phyloP scores from a whole-genome alignment of 2,797 vertebrate genomes.

The Eulemur mongoz region DNA sequence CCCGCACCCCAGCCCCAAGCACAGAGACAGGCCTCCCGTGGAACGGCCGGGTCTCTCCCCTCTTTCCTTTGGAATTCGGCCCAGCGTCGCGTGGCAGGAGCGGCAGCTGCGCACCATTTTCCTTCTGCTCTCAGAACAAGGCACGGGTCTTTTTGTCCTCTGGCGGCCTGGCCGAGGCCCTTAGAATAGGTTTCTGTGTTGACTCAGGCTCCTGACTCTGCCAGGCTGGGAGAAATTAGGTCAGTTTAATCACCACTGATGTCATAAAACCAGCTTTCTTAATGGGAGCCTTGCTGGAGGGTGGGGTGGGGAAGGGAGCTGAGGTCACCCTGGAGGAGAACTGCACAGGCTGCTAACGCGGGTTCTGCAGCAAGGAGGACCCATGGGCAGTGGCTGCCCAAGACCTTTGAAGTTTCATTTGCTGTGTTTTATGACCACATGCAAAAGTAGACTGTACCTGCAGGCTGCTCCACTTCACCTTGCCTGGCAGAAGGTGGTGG shows the following conservation, averaged over 20 bases:
- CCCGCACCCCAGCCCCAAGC: neutral
- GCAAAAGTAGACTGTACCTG: conserved; percentile 66
- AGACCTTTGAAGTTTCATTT: conserved; percentile 73
- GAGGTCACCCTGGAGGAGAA: conserved; percentile 65
- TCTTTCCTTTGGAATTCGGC: neutral
- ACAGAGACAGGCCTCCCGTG: neutral
- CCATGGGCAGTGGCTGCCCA: neutral
- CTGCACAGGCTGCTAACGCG: conserved; percentile 33
- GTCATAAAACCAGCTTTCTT: conserved; percentile 79
- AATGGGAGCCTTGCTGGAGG: conserved; percentile 73
- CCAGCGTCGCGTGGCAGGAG: neutral
- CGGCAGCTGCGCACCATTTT: neutral
- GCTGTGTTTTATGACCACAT: conserved; percentile 49
- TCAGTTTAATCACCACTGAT: conserved; percentile 78
- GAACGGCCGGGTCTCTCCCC: neutral
- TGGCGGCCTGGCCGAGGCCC: conserved; percentile 64
- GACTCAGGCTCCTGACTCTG: conserved; percentile 65
- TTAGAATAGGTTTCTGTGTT: conserved; percentile 59
- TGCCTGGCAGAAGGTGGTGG: neutral
- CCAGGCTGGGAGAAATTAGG: conserved; percentile 81
- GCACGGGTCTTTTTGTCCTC: neutral
- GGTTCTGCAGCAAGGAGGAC: conserved; percentile 67
- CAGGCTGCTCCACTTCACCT: conserved; percentile 60
- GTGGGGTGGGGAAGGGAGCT: conserved; percentile 66
- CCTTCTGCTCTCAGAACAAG: conserved; percentile 18